A percentile compares a stretch with the other conserved stretches of the same genome.
phyloP scores from a whole-genome alignment of 92 coral and sea anemone genomes.

The Epizoanthus illoricatus region DNA sequence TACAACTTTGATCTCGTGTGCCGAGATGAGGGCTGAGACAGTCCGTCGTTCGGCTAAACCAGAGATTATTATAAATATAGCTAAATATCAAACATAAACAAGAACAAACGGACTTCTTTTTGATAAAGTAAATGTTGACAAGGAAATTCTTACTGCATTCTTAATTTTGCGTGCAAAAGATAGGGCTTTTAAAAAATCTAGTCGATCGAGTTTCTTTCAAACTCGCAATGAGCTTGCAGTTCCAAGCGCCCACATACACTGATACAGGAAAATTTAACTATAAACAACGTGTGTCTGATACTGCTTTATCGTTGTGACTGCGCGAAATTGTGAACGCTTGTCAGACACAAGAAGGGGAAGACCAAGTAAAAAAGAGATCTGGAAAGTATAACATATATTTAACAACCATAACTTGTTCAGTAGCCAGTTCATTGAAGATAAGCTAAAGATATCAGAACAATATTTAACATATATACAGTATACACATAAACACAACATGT shows the following conservation, averaged over 20 bases:
- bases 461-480: neutral
- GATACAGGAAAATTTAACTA: neutral
- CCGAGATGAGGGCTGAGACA: conserved; percentile 17
- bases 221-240: neutral
- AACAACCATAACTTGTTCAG: neutral
- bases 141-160: neutral
- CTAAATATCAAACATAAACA: conserved; percentile 9
- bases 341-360: neutral
- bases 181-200: neutral
- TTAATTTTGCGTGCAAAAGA: neutral
- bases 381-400: neutral
- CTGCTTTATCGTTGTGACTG: neutral
- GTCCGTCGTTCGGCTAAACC: neutral
- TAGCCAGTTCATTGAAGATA: neutral
- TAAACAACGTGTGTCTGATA: neutral
- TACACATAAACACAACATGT: neutral
- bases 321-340: too few species aligned
- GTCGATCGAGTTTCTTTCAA: conserved; percentile 1
- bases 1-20: neutral
- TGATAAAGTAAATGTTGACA: neutral
- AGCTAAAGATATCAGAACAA: neutral
- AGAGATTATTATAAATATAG: neutral
- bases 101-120: conserved; percentile 4
- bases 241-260: neutral
- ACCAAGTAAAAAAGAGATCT: neutral